Conservation (phyloP, 30 jellyfish, hydroid and myxozoan species). For the Aurelia aurita complex sp. Pacific region DNA sequence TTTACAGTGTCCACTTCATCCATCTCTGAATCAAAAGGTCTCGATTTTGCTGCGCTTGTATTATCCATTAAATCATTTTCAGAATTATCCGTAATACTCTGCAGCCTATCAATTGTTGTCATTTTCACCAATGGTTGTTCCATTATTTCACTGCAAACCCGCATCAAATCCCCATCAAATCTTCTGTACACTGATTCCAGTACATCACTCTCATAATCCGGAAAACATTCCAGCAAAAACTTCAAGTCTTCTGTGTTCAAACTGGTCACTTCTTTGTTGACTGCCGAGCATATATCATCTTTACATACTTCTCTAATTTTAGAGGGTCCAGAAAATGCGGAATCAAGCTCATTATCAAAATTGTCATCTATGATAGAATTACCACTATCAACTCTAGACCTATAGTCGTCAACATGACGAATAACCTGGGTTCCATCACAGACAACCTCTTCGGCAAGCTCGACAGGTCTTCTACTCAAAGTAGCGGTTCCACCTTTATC, state of each 20-base stretch:
- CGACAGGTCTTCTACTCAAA: too few species aligned
- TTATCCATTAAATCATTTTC: not conserved
- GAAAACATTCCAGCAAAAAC: conserved; percentile 70
- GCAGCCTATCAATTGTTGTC: conserved; percentile 9
- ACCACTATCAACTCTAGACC: not conserved
- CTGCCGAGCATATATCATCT: not conserved
- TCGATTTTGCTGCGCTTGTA: not conserved
- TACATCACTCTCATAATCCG: conserved; percentile 19
- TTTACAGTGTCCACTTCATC: not conserved
- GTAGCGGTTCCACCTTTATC: too few species aligned
- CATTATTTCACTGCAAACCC: conserved; percentile 49
- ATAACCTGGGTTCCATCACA: too few species aligned
- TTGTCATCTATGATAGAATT: not conserved
- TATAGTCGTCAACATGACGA: not conserved
- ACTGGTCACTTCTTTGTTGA: not conserved
- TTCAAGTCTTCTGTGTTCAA: conserved; percentile 22
- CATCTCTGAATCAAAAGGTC: not conserved
- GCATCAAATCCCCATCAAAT: conserved; percentile 54
- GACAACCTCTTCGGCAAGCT: too few species aligned
- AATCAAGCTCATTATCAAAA: conserved; percentile 3
- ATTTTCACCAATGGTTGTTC: conserved; percentile 28
- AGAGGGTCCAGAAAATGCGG: not conserved
- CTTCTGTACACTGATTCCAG: conserved; percentile 20
- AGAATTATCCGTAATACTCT: not conserved
- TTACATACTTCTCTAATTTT: not conserved